Evolutionary conservation across 1,140 invertebrate species (phyloP).

Genomic region (Lepidurus apus): DNA sequence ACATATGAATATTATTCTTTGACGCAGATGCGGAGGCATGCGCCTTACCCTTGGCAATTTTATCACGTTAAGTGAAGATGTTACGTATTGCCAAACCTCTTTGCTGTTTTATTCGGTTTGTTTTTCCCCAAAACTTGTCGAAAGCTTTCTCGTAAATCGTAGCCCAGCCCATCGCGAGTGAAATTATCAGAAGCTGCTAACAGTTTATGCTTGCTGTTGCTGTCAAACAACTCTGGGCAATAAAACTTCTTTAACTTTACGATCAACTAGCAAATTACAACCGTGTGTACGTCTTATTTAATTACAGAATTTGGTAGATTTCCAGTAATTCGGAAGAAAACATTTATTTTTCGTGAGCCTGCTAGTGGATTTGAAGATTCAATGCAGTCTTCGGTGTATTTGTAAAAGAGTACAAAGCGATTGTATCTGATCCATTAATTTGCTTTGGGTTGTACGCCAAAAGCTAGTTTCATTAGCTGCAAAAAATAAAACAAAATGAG

Average conservation of each 20-base stretch:
- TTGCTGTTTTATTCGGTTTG: constrained; percentile 11
- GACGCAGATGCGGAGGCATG: background rate
- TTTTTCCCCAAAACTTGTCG: background rate
- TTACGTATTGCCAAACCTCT: constrained; percentile 11
- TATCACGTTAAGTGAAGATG: background rate
- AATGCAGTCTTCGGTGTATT: too few species aligned
- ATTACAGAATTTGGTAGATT: too few species aligned
- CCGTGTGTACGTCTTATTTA: too few species aligned
- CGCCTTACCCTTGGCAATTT: background rate
- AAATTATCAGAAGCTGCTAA: background rate
- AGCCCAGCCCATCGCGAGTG: background rate
- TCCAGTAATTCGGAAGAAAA: too few species aligned
- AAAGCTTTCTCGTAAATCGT: background rate
- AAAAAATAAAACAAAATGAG: too few species aligned
- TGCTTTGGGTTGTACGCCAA: too few species aligned
- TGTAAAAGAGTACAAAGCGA: too few species aligned
- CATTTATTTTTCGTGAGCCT: too few species aligned
- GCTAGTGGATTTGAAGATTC: too few species aligned
- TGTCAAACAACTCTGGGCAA: constrained; percentile 7
- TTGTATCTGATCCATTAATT: too few species aligned
- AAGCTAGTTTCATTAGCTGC: too few species aligned
- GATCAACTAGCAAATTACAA: background rate
- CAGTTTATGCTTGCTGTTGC: constrained; percentile 16
- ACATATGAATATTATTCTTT: background rate
- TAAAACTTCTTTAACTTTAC: constrained; percentile 1